Conservation (phyloP, 2,113 vertebrate genomes). For the Cairina moschata region DNA sequence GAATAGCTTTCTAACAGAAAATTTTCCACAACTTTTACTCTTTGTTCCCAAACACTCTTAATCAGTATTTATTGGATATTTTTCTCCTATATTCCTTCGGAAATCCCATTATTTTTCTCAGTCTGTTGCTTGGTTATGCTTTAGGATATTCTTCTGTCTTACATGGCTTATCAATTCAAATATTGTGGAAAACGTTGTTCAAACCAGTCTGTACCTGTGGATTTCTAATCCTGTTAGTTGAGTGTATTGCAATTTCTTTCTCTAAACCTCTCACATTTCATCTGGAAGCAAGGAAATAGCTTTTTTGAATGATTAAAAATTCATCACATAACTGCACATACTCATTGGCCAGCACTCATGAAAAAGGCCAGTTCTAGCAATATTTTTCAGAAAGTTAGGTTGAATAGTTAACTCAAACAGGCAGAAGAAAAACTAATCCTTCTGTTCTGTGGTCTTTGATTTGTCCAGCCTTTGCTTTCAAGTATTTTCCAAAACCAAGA, state of each 20-base stretch:
- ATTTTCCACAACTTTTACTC: neutral
- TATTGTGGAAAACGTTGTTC: neutral
- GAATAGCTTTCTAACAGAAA: neutral
- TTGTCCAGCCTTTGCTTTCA: slow-evolving; percentile 32
- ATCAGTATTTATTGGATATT: neutral
- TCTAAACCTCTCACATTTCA: neutral
- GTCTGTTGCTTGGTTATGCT: neutral
- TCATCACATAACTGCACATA: neutral
- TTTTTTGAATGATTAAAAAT: slow-evolving; percentile 34
- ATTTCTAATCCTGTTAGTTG: slow-evolving; percentile 57
- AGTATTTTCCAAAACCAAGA: slow-evolving; percentile 49
- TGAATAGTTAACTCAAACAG: neutral
- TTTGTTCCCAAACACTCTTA: neutral
- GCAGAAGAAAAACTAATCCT: neutral
- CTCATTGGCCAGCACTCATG: neutral
- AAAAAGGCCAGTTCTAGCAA: neutral
- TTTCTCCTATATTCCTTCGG: neutral
- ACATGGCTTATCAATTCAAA: slow-evolving; percentile 2
- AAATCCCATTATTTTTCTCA: neutral
- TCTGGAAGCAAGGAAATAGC: slow-evolving; percentile 7
- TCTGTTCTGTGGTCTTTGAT: slow-evolving; percentile 2
- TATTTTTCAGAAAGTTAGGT: slow-evolving; percentile 1
- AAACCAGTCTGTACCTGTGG: neutral
- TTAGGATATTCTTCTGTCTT: neutral
- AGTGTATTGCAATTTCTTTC: neutral